These are phyloP conservation scores for Agrotis segetum DNA, from an alignment of 2,888 invertebrate species.

Conservation along the genomic window DNA sequence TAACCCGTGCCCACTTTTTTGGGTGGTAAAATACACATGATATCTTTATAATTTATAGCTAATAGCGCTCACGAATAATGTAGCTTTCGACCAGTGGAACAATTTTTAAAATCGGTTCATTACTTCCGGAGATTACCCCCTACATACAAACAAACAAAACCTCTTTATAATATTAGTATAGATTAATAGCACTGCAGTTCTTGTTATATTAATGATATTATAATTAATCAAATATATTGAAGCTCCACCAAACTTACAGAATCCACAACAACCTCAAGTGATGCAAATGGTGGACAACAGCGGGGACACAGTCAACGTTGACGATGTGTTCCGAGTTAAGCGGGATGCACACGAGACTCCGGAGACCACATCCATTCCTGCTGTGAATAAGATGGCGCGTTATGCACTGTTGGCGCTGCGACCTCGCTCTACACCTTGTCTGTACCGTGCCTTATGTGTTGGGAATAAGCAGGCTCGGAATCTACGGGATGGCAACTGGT, in stretches of 20 bases:
- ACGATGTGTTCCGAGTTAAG: constrained; percentile 85
- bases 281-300: constrained; percentile 87
- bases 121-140: too few species aligned
- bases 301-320: constrained; percentile 82
- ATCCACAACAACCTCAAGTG: constrained; percentile 81
- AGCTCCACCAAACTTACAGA: constrained; percentile 66
- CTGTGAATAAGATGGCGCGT: constrained; percentile 90
- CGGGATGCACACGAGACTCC: constrained; percentile 75
- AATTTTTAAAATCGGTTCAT: too few species aligned
- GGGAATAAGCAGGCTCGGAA: constrained; percentile 92
- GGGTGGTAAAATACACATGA: too few species aligned
- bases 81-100: too few species aligned
- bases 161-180: too few species aligned
- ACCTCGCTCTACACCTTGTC: constrained; percentile 91
- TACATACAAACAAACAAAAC: too few species aligned
- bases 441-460: constrained; percentile 92
- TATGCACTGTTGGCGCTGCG: constrained; percentile 87
- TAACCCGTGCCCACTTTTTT: too few species aligned
- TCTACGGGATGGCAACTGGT: constrained; percentile 89
- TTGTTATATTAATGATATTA: too few species aligned
- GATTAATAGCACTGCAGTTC: too few species aligned
- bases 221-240: too few species aligned
- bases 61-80: too few species aligned
- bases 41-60: too few species aligned
- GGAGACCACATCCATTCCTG: constrained; percentile 79